A percentile compares a stretch with the other conserved stretches of the same genome.
phyloP scores from a whole-genome alignment of 2,888 invertebrate species.

The Sceliomorpha sp. region DNA sequence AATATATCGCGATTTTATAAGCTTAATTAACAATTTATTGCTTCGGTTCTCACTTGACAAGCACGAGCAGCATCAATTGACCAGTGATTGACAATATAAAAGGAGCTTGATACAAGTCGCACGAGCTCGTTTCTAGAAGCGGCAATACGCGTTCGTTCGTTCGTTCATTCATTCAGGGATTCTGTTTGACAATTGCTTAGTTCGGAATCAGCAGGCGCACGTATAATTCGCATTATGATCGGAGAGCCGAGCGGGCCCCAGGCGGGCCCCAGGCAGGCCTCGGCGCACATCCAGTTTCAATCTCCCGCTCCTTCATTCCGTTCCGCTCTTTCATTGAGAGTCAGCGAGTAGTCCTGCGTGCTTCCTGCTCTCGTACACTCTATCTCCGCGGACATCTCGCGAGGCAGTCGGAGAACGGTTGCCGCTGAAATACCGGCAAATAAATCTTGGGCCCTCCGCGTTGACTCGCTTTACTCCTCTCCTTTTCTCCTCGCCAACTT shows the following conservation, averaged over 20 bases:
- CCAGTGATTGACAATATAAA: neutral
- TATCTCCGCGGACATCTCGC: slow-evolving; percentile 75
- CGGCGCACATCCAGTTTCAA: slow-evolving; percentile 41
- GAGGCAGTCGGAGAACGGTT: slow-evolving; percentile 59
- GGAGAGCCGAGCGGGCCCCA: too few species aligned
- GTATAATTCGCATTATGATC: slow-evolving; percentile 43
- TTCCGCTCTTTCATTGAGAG: slow-evolving; percentile 72
- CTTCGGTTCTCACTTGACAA: too few species aligned
- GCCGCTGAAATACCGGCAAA: slow-evolving; percentile 67
- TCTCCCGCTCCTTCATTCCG: slow-evolving; percentile 45
- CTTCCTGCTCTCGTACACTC: slow-evolving; percentile 72
- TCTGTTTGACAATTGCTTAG: slow-evolving; percentile 40
- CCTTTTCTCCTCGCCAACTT: slow-evolving; percentile 27
- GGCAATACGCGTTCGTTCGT: too few species aligned
- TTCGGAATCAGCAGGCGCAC: slow-evolving; percentile 27
- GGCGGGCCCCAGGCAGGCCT: slow-evolving; percentile 22
- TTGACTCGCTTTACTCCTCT: slow-evolving; percentile 51
- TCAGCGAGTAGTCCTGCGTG: slow-evolving; percentile 71
- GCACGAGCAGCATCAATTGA: too few species aligned
- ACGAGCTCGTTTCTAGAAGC: slow-evolving; percentile 38
- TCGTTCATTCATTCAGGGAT: slow-evolving; percentile 48
- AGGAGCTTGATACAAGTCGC: slow-evolving; percentile 3
- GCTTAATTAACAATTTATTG: too few species aligned
- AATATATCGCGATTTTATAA: too few species aligned
- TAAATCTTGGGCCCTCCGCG: slow-evolving; percentile 66